A percentile compares a stretch with the other conserved stretches of the same genome.
These are phyloP conservation scores for Sebastes miniatus DNA, from an alignment of 2,797 vertebrate species.

Conservation along the genomic window DNA sequence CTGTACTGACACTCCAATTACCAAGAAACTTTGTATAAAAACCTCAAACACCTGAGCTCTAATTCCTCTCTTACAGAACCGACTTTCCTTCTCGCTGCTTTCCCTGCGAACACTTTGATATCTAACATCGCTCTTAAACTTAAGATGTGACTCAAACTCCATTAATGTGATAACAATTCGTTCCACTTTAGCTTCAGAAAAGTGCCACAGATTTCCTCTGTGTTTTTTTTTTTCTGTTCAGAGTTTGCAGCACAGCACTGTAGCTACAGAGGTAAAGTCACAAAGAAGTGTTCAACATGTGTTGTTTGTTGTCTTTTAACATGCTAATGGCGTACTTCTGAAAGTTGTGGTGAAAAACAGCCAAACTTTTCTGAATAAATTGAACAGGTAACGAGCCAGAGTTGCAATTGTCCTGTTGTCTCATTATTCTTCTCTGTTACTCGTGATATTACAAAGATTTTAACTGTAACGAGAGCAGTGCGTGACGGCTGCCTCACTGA, in stretches of 20 bases:
- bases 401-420: neutral
- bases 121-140: constrained; percentile 51
- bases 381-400: neutral
- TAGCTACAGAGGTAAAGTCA: neutral
- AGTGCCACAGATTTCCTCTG: neutral
- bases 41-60: constrained; percentile 72
- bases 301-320: neutral
- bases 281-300: neutral
- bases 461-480: no score
- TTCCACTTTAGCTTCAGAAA: constrained; percentile 35
- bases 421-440: neutral
- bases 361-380: neutral
- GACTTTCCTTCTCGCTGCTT: constrained; percentile 28
- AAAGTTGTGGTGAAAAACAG: neutral
- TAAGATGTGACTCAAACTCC: constrained; percentile 40
- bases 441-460: no score
- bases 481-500: no score
- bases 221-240: neutral
- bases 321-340: neutral
- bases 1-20: constrained; percentile 77
- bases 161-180: constrained; percentile 42
- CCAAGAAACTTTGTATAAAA: constrained; percentile 66
- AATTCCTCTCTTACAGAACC: constrained; percentile 58
- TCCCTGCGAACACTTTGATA: constrained; percentile 54
- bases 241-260: neutral